Percentiles rank a stretch among this genome's conserved stretches.
Evolutionary conservation across 2,888 invertebrate species (phyloP).

Genomic region (Microctonus aethiopoides): DNA sequence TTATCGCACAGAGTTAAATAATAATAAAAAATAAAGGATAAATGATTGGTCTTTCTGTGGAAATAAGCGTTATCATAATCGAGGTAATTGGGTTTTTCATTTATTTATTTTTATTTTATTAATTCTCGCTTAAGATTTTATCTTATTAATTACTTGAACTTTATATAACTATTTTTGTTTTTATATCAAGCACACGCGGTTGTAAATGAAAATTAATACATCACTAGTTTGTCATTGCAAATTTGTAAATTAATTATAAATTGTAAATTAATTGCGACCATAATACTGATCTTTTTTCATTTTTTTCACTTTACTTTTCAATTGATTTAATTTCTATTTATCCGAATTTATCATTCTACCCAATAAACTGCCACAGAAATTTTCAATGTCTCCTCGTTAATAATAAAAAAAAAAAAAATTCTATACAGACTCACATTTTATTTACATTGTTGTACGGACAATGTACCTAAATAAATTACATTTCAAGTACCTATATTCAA

Average conservation of each 20-base stretch:
- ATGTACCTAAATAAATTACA: conserved; percentile 1
- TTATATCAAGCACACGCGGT: background rate
- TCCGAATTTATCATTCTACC: background rate
- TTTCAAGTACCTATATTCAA: background rate
- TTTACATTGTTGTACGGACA: background rate
- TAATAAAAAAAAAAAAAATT: background rate
- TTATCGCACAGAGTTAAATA: background rate
- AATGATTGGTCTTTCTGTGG: background rate
- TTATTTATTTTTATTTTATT: background rate
- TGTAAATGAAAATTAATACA: background rate
- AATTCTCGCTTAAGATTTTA: background rate
- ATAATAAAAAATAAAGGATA: background rate
- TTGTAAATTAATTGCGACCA: background rate
- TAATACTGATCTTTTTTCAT: background rate
- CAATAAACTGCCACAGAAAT: background rate
- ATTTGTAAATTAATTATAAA: background rate
- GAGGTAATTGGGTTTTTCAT: conserved; percentile 29
- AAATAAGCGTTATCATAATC: conserved; percentile 22
- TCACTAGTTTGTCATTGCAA: background rate
- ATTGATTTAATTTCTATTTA: background rate
- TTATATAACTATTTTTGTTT: background rate
- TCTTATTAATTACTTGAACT: background rate
- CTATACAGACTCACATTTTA: background rate
- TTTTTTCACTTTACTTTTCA: background rate
- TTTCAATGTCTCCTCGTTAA: background rate